Conservation (phyloP, 2,113 vertebrate species). For the Notothenia rossii region DNA sequence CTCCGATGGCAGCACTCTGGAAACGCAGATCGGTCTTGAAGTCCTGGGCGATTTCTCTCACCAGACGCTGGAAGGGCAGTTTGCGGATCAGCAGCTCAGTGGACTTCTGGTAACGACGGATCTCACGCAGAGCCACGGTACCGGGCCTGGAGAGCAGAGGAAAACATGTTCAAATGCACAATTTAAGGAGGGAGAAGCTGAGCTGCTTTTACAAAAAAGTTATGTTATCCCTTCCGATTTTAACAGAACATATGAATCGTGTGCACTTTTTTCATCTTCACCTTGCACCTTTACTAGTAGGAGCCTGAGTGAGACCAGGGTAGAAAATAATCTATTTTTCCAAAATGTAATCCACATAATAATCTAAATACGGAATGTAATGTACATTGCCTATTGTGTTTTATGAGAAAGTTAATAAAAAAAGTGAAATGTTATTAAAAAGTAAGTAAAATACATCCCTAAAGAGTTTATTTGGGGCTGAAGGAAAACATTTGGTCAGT, state of each 20-base stretch:
- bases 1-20: conserved; percentile 86
- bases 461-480: background rate
- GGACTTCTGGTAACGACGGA: conserved; percentile 87
- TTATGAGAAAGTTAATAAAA: background rate
- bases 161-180: background rate
- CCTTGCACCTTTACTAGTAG: too few species aligned
- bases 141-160: conserved; percentile 72
- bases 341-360: background rate
- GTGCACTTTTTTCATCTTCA: background rate
- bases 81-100: conserved; percentile 88
- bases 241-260: background rate
- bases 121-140: conserved; percentile 86
- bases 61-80: conserved; percentile 87
- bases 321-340: background rate
- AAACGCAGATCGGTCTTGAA: conserved; percentile 87
- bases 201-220: background rate
- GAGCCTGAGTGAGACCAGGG: background rate
- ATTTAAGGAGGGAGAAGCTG: background rate
- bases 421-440: background rate
- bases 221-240: background rate
- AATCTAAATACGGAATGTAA: background rate
- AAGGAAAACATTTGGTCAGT: background rate
- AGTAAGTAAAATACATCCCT: background rate
- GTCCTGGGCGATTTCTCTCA: conserved; percentile 87
- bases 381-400: background rate